Conservation (phyloP, 2,797 vertebrate genomes). For the Acanthiza pusilla region DNA sequence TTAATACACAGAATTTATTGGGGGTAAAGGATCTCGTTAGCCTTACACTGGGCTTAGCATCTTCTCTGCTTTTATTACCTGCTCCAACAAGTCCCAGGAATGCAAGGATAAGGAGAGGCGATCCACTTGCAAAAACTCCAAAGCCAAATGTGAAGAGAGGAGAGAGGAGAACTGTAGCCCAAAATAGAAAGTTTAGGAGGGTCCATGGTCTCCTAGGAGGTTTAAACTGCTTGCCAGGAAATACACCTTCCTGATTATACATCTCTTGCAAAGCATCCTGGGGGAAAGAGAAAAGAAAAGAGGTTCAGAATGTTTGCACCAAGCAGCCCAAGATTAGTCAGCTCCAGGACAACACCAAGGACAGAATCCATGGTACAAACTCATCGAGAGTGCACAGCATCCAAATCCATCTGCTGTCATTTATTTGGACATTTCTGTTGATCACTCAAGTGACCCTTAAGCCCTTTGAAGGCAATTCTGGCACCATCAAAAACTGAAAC, state of each 20-base stretch:
- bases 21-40: neutral
- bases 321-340: neutral
- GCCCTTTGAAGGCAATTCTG: neutral
- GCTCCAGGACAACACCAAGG: neutral
- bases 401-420: neutral
- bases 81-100: constrained; percentile 92
- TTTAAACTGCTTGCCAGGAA: constrained; percentile 85
- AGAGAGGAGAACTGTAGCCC: constrained; percentile 93
- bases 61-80: constrained; percentile 73
- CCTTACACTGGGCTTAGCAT: neutral
- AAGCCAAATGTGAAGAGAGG: constrained; percentile 93
- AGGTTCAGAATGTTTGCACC: neutral
- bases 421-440: neutral
- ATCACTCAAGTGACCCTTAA: neutral
- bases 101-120: constrained; percentile 91
- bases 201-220: constrained; percentile 88
- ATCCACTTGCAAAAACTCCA: constrained; percentile 92
- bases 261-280: constrained; percentile 93
- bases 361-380: neutral
- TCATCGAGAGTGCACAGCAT: neutral
- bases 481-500: neutral
- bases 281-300: neutral
- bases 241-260: constrained; percentile 87
- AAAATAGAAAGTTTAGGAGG: constrained; percentile 93
- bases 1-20: neutral